Percentiles rank a stretch among this genome's conserved stretches.
phyloP scores from a whole-genome alignment of 2,113 vertebrate genomes.

The Microtus ochrogaster region DNA sequence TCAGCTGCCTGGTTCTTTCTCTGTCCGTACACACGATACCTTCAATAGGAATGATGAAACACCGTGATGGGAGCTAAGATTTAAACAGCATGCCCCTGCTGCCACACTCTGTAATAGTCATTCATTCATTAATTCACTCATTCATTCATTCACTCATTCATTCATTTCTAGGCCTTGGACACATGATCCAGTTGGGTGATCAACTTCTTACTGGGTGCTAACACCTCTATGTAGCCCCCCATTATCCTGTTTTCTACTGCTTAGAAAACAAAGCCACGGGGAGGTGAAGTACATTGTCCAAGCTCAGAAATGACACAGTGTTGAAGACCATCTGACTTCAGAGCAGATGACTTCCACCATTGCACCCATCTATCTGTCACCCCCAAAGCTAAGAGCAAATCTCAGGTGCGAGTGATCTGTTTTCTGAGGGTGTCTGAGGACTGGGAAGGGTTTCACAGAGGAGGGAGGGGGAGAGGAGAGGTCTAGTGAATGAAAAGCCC shows the following conservation, averaged over 20 bases:
- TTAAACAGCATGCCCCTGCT: not conserved
- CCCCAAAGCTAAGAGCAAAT: not conserved
- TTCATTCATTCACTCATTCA: not conserved
- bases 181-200: not conserved
- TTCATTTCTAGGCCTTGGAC: not conserved
- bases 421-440: not conserved
- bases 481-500: not conserved
- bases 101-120: not conserved
- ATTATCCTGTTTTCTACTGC: not conserved
- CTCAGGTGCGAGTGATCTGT: not conserved
- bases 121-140: not conserved
- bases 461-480: rapidly evolving
- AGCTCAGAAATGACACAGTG: not conserved
- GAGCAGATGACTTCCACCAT: not conserved
- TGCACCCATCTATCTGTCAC: not conserved
- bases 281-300: not conserved
- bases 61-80: not conserved
- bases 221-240: not conserved
- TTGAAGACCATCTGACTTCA: not conserved
- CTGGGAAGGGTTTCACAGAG: not conserved
- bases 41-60: too few species aligned
- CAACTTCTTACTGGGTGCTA: not conserved
- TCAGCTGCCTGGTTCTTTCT: not conserved
- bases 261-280: not conserved
- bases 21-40: not conserved